Base-by-base conservation (phyloP, 2,113 vertebrate genomes). In the Terrapene triunguis region DNA sequence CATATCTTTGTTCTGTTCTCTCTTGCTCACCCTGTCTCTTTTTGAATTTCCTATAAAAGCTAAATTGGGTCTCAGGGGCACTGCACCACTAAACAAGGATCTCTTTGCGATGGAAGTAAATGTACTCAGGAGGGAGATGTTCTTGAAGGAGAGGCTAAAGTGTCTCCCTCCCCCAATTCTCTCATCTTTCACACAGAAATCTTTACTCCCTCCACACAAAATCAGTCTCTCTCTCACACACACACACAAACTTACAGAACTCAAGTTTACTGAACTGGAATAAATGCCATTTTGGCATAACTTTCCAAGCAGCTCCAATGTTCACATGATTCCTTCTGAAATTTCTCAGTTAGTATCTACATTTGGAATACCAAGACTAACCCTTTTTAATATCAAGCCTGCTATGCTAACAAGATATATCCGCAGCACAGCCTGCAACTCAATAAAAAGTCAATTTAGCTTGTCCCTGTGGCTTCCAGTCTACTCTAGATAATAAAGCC, bases 1-100 rank as follows among this genome's bases (percentile, higher is more conserved):
- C 89, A 19, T 92, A 96, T 96, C 97, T 98, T 98, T 98, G 88
- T 96, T 96, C 87, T 96, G 95, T 93, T 97, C 92, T 96, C 90
- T 96, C 94, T 96, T 93, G 89, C 51, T 95, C 95, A 65, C 78
- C 98, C 94, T 98, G 87, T 95, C 95, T 98, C 97, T 97, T 98
- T 98, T 96, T 96, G 96, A 98, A 98, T 98, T 98, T 98, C 94
- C 97, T 98, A 96, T 97, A 98, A 98, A 98, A 98, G 97, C 98
- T 98, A 98, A 98, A 98, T 98, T 98, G 98, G 97, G 94, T 98
- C 98, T 98, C 98, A 96, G 96, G 97, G 95, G 98, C 95, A 98
- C 96, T 88, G 96, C 96, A 96, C 92, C 94, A 97, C 97, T 96
- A 98, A 98, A 98, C 97, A 98, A 98, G 97, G 98, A 98, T 97